Evolutionary conservation across 2,888 invertebrate genomes (phyloP), one percentile per base, ranked within the genome.

Genomic region (Hydroisotoma schaefferi): DNA sequence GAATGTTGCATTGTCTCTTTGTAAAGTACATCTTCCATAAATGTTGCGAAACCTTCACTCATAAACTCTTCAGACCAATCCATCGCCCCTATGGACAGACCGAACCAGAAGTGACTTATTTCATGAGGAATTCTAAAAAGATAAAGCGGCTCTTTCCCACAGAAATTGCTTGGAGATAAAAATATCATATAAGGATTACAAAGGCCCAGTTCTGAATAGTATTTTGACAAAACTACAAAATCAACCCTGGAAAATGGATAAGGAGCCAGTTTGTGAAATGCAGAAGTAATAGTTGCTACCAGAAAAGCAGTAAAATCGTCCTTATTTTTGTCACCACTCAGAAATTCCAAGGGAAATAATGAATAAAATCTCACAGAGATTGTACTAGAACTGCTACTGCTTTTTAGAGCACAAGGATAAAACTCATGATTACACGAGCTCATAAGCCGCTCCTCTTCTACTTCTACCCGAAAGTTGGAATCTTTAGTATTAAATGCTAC

Each of bases 21-120:
- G 68, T 77, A 77, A 44, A 78, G 67, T 2, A 75, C 63, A 56
- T 77, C 78, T 71, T 79, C 78, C 52, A 76, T 64, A 57, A 75
- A 79, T 5, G 78, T 78, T 47, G 78, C 78, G 71, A 79, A 78
- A 6, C 79, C 79, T 70, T 79, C 79, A 57, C 78, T 78, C 15
- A 79, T 70, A 78, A 78, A 79, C 67, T 78, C 79, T 71, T 79
- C 79, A 18, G 76, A 76, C 79, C 79, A 79, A 70, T 79, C 78
- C 28, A 69, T 59, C 4, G 78, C 77, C 18, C 79, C 79, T 55
- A 78, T 76, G 15, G 75, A 65, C 2, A 79, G 66, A 0, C 79
- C 79, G 73, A 78, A 79, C 79, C 79, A 79, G 1, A 75, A 75
- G 63, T 79, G 79, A 55, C 75, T 73, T n/a, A 78, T 55, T 69